Base-by-base conservation (phyloP, 2,888 invertebrate genomes). In the Ophioninae sp. region DNA sequence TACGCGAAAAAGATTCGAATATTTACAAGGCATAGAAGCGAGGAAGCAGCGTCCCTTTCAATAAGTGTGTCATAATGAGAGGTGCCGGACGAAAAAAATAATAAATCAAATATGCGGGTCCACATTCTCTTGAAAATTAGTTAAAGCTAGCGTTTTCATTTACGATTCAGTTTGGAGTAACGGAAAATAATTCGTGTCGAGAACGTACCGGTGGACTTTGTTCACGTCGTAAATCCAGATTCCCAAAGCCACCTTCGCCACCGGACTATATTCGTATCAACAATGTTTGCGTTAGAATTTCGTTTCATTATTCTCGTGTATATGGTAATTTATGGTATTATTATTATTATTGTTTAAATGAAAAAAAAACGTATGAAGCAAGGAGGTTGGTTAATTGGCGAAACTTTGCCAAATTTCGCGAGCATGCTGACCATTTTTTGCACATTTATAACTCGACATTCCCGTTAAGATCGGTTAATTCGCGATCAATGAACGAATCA, bases 161-260 rank as follows among this genome's bases (percentile, higher is more conserved):
- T 13, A 17, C 50, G 50, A 10, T 17, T 6, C 50, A 17, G 17
- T 17, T 50, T 17, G 50, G 57, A 65, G 67, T 57, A 78, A 75
- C 72, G 67, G 62, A 70, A 72, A 73, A 65, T 13, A 61, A 78
- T 68, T 44, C 13, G 82, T 82, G 73, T 74, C 21, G 39, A 74
- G 85, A 90, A 93, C 92, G 87, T 93, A 93, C 92, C 92, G 92
- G 91, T 87, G 91, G 90, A 89, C 89, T 91, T 92, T 90, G 90
- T 86, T 91, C 92, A 83, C 91, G 92, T 89, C 87, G 91, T 86
- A 90, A 88, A 88, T 93, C 92, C 91, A 92, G 90, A 87, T 91
- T 91, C 87, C 91, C 90, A 88, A 92, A 93, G 90, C 91, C 92
- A 92, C 92, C 91, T 88, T 92, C 92, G 91, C 92, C 92, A 92